phyloP scores from a whole-genome alignment of 1,140 invertebrate genomes.

The Pseudomyrmex sp. region DNA sequence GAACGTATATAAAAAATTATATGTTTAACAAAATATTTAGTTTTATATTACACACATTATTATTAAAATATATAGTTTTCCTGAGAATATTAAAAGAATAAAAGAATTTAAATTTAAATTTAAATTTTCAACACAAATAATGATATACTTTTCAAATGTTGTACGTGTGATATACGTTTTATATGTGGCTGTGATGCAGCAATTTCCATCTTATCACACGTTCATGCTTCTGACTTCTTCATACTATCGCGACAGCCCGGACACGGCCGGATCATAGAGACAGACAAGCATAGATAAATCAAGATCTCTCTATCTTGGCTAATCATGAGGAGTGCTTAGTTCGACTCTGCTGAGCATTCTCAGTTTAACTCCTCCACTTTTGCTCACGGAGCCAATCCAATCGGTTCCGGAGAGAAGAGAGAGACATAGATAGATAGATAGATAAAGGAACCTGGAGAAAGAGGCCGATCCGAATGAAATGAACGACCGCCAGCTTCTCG shows the following conservation, averaged over 20 bases:
- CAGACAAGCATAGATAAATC: slow-evolving; percentile 66
- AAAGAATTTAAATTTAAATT: neutral
- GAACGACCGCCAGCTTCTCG: neutral
- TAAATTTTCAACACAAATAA: neutral
- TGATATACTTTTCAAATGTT: neutral
- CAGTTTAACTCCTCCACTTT: slow-evolving; percentile 36
- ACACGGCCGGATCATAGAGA: slow-evolving; percentile 13
- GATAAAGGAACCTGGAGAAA: neutral
- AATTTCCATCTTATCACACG: neutral
- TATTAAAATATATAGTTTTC: too few relatives aligned
- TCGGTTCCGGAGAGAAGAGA: slow-evolving; percentile 18
- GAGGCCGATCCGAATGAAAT: slow-evolving; percentile 19
- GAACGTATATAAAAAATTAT: too few relatives aligned
- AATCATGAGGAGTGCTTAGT: slow-evolving; percentile 67
- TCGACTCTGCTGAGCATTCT: slow-evolving; percentile 36
- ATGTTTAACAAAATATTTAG: too few relatives aligned
- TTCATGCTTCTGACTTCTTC: neutral
- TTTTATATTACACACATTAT: too few relatives aligned
- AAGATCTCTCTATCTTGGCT: slow-evolving; percentile 69
- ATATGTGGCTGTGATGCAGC: neutral
- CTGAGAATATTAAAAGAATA: too few relatives aligned
- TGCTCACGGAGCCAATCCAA: slow-evolving; percentile 32
- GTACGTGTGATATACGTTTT: neutral
- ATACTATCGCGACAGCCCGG: slow-evolving; percentile 47
- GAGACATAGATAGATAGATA: neutral